A percentile compares a stretch with the other conserved stretches of the same genome.
phyloP scores from a whole-genome alignment of 2,888 invertebrate species.

The Thera obeliscata region DNA sequence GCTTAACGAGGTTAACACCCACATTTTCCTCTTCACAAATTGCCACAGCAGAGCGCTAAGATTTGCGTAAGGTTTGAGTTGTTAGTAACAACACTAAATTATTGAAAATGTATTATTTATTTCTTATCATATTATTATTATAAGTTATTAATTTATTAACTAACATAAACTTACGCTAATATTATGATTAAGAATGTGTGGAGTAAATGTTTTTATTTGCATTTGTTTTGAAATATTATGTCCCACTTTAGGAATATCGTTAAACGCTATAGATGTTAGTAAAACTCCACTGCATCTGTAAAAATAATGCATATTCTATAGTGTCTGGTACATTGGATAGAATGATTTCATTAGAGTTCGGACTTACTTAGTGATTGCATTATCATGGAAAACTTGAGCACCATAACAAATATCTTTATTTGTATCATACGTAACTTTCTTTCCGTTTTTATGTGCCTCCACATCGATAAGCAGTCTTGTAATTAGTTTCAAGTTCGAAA shows the following conservation, averaged over 20 bases:
- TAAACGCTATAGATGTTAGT: background rate
- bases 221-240: background rate
- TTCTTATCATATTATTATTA: too few relatives aligned
- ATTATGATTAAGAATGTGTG: background rate
- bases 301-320: background rate
- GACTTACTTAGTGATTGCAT: background rate
- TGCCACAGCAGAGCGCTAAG: too few relatives aligned
- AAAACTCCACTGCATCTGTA: background rate
- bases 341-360: too few relatives aligned
- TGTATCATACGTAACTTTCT: background rate
- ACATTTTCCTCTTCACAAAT: too few relatives aligned
- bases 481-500: background rate
- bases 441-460: background rate
- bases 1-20: too few relatives aligned
- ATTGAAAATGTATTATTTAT: too few relatives aligned
- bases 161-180: background rate
- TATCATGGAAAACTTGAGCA: background rate
- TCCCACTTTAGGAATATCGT: background rate
- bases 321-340: too few relatives aligned
- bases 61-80: too few relatives aligned
- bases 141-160: too few relatives aligned
- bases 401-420: background rate
- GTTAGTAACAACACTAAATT: too few relatives aligned
- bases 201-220: background rate
- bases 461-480: background rate